phyloP scores from a whole-genome alignment of 1,140 invertebrate species.

The Lanistes nyassanus region DNA sequence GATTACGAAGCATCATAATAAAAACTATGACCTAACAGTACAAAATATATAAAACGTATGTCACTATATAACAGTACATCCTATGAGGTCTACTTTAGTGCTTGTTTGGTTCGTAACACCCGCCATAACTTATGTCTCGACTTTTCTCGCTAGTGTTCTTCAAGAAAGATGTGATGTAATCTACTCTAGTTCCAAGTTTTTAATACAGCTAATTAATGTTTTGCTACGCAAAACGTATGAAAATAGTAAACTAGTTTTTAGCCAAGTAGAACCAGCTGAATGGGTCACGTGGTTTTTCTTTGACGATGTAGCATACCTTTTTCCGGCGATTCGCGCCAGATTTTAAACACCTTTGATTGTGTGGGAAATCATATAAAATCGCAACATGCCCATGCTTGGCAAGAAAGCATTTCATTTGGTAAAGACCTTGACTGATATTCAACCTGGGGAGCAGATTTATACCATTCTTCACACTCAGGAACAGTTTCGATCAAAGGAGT shows the following conservation, averaged over 20 bases:
- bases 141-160: no score
- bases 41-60: no score
- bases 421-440: slow-evolving; percentile 48
- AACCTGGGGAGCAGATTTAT: slow-evolving; percentile 54
- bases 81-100: no score
- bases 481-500: slow-evolving; percentile 63
- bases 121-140: no score
- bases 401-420: slow-evolving; percentile 53
- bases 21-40: no score
- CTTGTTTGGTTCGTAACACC: no score
- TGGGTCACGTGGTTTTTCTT: slow-evolving; percentile 36
- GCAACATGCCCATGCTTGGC: slow-evolving; percentile 61
- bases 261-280: not conserved
- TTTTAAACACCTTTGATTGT: slow-evolving; percentile 54
- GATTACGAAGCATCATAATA: no score
- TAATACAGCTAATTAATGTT: not conserved
- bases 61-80: no score
- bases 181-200: not conserved
- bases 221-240: no score
- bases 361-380: slow-evolving; percentile 38
- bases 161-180: not conserved
- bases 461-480: slow-evolving; percentile 62
- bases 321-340: slow-evolving; percentile 58
- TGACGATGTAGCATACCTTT: slow-evolving; percentile 28
- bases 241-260: no score